Percentiles rank a stretch among this genome's conserved stretches.
Evolutionary conservation across 2,113 vertebrate species (phyloP).

Genomic region (Cervus canadensis): DNA sequence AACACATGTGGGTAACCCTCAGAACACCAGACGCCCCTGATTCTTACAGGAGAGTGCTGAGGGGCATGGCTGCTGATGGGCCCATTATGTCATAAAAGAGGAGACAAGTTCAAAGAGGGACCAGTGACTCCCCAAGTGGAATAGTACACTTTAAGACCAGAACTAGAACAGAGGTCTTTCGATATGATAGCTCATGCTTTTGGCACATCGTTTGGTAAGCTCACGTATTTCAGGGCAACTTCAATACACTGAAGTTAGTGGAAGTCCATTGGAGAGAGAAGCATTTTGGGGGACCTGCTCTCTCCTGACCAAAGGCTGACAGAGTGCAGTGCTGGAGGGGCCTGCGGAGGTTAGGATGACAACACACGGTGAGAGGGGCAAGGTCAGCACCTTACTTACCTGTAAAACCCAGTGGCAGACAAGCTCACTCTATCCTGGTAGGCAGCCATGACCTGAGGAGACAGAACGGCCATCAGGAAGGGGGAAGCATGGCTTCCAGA

Average conservation of each 20-base stretch:
- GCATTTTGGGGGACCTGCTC: not conserved
- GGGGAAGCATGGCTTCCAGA: not conserved
- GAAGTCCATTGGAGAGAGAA: not conserved
- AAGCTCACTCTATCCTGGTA: slow-evolving; percentile 89
- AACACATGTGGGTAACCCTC: not conserved
- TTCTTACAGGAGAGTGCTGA: not conserved
- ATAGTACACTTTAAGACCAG: not conserved
- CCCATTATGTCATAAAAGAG: not conserved
- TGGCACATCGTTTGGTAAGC: not conserved
- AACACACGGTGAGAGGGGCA: fast-evolving
- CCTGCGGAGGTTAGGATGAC: not conserved
- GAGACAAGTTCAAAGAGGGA: not conserved
- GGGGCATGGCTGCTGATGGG: not conserved
- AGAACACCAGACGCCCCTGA: fast-evolving
- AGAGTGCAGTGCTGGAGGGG: not conserved
- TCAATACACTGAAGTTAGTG: not conserved
- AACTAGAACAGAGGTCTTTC: not conserved
- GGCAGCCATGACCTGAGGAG: slow-evolving; percentile 87
- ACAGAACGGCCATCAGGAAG: not conserved
- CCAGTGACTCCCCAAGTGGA: not conserved
- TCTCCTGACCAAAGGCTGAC: not conserved
- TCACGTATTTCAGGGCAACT: not conserved
- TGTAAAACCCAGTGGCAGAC: slow-evolving; percentile 94
- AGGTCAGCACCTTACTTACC: slow-evolving; percentile 80
- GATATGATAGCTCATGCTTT: not conserved